Percentiles rank a stretch among this genome's conserved stretches.
phyloP scores from a whole-genome alignment of 2,113 vertebrate genomes.

The Bubo scandiacus region DNA sequence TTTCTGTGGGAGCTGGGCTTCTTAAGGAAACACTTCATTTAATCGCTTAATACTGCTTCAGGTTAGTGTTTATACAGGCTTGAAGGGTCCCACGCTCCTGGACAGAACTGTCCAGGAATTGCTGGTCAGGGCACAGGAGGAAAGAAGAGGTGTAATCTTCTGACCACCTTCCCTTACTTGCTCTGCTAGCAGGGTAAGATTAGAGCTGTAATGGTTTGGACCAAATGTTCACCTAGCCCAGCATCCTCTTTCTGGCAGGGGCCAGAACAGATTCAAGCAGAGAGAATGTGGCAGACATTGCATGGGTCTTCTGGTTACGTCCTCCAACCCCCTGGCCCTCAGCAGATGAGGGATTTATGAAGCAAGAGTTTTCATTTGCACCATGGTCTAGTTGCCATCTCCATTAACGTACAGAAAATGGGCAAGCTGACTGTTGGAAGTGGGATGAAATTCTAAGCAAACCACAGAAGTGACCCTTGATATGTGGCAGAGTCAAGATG shows the following conservation, averaged over 20 bases:
- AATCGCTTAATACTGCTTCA: background rate
- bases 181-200: background rate
- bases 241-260: background rate
- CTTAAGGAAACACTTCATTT: background rate
- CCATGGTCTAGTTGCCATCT: too few relatives aligned
- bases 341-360: background rate
- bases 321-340: background rate
- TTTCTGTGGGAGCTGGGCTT: background rate
- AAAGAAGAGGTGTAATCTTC: background rate
- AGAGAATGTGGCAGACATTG: background rate
- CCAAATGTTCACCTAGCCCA: background rate
- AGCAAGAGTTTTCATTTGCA: background rate
- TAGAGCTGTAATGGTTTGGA: background rate
- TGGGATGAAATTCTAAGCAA: background rate
- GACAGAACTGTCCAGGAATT: background rate
- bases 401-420: background rate
- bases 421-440: background rate
- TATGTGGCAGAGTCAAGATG: background rate
- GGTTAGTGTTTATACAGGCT: background rate
- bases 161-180: background rate
- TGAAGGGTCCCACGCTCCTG: background rate
- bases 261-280: background rate
- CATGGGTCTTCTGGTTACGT: background rate
- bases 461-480: background rate
- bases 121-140: background rate